Conservation (phyloP, 2,797 vertebrate genomes). For the Sebastolobus altivelis region DNA sequence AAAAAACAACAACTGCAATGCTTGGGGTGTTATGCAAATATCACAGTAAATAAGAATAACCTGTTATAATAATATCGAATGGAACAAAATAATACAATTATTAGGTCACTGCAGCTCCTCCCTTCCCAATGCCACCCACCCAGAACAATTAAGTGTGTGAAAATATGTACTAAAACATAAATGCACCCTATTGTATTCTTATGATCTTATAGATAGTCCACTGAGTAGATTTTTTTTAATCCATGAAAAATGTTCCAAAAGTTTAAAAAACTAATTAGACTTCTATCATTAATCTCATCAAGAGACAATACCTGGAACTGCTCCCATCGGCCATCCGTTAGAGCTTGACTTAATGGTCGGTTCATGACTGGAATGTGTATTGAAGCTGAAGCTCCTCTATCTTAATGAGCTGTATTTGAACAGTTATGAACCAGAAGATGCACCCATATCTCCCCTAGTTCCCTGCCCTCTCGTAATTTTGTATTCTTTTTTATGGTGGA, state of each 20-base stretch:
- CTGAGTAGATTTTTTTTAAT: neutral
- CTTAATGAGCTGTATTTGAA: slow-evolving; percentile 32
- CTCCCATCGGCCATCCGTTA: slow-evolving; percentile 17
- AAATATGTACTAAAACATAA: neutral
- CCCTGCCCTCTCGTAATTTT: neutral
- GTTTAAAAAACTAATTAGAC: neutral
- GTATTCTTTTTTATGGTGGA: neutral
- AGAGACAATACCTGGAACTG: slow-evolving; percentile 18
- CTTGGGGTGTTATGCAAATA: neutral
- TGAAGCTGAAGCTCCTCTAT: slow-evolving; percentile 1
- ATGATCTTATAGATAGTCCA: neutral
- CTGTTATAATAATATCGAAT: neutral
- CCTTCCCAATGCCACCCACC: neutral
- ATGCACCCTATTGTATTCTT: neutral
- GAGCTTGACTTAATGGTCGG: slow-evolving; percentile 26
- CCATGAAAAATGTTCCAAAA: neutral
- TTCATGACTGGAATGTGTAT: slow-evolving; percentile 26
- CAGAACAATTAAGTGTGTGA: neutral
- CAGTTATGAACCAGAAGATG: slow-evolving; percentile 26
- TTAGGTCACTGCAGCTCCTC: neutral
- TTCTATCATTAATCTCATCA: slow-evolving; percentile 5
- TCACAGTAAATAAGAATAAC: neutral
- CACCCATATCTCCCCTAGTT: neutral
- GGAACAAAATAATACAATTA: neutral
- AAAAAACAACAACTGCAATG: neutral